Base-by-base conservation (phyloP, 2,888 invertebrate genomes). In the Linnaemya vulpina region DNA sequence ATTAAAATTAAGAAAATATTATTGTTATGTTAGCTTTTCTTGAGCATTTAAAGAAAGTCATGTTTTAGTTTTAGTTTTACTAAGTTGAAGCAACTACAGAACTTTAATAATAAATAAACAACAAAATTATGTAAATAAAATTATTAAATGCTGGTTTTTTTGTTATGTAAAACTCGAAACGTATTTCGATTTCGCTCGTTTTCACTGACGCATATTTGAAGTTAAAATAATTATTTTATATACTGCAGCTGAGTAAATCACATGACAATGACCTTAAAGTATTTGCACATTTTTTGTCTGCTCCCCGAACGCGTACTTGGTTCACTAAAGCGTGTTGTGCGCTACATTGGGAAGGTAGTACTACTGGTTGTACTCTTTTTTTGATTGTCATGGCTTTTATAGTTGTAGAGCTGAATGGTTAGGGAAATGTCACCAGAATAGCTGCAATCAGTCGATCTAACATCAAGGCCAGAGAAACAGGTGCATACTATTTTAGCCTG, bases 21-120 rank as follows among this genome's bases (percentile, higher is more conserved):
- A 67, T 74, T 81, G 81, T 84, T 81, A 78, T 84, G 84, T 70
- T 84, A 84, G 84, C 81, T 84, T 77, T 84, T 81, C 74, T 81
- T 65, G 58, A 38, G 81, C 77, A 84, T 65, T 74, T 63, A 63
- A 63, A 55, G 53, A 1, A 22, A n/a, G n/a, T 35, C 62, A 67
- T 51, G 51, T 35, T 82, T 53, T 70, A 35, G 51, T 35, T 82
- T 53, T 70, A 35, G 51, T 35, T 58, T 62, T 74, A 51, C 62
- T 43, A 58, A 79, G 75, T 62, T 63, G 25, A 68, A 40, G 30
- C 70, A 71, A 38, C 55, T 1, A 46, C 20, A 53, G 71, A 76
- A 5, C 15, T 67, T 75, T n/a, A 51, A 22, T n/a, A 51, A 22
- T 49, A 77, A 71, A 75, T 35, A 51, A 63, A 70, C 22, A 20